Base-by-base conservation (phyloP, 2,888 invertebrate genomes). In the Eupithecia inturbata region DNA sequence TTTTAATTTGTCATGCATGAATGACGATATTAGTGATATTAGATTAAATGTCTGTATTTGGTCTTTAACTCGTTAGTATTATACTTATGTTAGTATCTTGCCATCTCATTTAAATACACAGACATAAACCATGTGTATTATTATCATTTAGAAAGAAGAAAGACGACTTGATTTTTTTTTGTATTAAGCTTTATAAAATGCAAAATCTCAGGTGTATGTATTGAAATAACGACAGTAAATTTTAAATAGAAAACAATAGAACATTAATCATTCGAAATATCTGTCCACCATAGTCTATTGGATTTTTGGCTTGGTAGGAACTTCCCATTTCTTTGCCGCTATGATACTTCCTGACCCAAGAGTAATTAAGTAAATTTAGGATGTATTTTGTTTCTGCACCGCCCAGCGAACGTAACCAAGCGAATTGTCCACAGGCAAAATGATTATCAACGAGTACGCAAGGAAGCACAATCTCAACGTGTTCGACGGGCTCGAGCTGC, bases 391-490 rank as follows among this genome's bases (percentile, higher is more conserved):
- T 76, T 79, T 71, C 73, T 62, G 67, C 72, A 60, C 73, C 66
- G 76, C 73, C 33, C 62, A 67, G 86, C 84, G 85, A 84, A 71
- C 76, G 82, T 81, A 80, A 57, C 83, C 78, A 60, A 82, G 90
- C 90, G 89, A 85, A 73, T 92, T 93, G 92, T 94, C 82, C 91
- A 76, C 94, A 97, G 97, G 96, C 77, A 96, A 96, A 93, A 95
- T 95, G 91, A 96, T 96, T 84, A 96, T 97, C 88, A 96, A 96
- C 92, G 96, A 97, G 92, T 97, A 97, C 91, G 96, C 96, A 86
- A 95, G 96, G 93, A 96, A 96, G 84, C 95, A 97, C 93, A 96
- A 97, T 92, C 93, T 97, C 85, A 96, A 96, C 95, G 95, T 97
- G 93, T 97, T 96, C 95, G 96, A 96, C 89, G 97, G 97, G 78